Conservation (phyloP, 2,888 invertebrate genomes). For the Lasioglossum figueresi region DNA sequence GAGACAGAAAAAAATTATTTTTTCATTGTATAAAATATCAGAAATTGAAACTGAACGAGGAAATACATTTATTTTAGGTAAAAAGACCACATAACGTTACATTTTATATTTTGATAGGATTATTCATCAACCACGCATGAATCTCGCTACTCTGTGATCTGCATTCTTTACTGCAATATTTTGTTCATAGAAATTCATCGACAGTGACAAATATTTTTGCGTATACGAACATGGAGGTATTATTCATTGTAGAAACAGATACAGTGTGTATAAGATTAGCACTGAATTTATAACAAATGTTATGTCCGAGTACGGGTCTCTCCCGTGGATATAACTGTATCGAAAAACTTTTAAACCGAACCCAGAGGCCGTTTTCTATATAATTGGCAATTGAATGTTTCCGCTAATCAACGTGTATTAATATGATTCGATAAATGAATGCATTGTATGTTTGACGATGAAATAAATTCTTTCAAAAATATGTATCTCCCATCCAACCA, state of each 20-base stretch:
- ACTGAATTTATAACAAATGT: neutral
- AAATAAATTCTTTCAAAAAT: neutral
- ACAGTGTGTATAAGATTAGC: neutral
- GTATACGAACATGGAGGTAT: neutral
- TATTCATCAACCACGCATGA: too few species aligned
- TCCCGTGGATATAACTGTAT: neutral
- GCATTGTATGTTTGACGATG: neutral
- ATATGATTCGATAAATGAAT: neutral
- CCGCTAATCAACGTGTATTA: neutral
- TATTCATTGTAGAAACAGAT: neutral
- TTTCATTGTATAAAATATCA: neutral
- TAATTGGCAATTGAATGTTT: neutral
- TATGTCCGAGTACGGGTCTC: neutral
- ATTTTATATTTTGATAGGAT: neutral
- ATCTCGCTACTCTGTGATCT: too few species aligned
- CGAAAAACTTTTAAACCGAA: neutral
- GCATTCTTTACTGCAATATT: too few species aligned
- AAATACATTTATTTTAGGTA: neutral
- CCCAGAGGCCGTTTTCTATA: neutral
- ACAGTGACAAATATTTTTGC: neutral
- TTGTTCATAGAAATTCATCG: neutral
- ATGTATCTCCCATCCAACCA: neutral
- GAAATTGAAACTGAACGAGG: neutral
- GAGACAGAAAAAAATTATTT: neutral
- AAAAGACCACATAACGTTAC: neutral